Conservation (phyloP, 2,888 invertebrate genomes). For the Timema podura region DNA sequence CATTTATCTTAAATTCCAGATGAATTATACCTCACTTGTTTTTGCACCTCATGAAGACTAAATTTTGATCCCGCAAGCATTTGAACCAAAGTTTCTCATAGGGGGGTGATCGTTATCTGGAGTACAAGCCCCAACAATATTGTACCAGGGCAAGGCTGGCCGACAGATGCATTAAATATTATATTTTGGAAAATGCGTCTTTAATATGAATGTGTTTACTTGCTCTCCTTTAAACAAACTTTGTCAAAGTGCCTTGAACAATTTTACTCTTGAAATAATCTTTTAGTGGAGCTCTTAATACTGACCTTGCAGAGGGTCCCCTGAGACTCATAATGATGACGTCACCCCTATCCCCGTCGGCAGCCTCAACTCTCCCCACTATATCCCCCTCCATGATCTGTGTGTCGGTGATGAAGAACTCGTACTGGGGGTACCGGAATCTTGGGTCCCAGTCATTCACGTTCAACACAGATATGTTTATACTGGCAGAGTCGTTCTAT, state of each 20-base stretch:
- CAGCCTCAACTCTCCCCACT: slow-evolving; percentile 64
- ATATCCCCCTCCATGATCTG: slow-evolving; percentile 27
- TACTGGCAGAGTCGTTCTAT: slow-evolving; percentile 79
- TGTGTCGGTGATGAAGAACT: slow-evolving; percentile 57
- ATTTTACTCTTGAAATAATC: background rate
- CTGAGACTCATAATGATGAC: slow-evolving; percentile 65
- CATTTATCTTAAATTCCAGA: too few species aligned
- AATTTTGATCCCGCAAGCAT: too few species aligned
- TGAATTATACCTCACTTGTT: too few species aligned
- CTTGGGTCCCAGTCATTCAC: slow-evolving; percentile 93
- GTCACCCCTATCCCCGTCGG: slow-evolving; percentile 80
- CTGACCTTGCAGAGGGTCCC: slow-evolving; percentile 64
- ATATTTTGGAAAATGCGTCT: background rate
- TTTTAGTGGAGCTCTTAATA: background rate
- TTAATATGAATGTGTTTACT: background rate
- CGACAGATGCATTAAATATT: background rate
- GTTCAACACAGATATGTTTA: slow-evolving; percentile 76
- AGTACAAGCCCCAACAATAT: too few species aligned
- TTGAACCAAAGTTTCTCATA: too few species aligned
- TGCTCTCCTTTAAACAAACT: background rate
- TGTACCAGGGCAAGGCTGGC: background rate
- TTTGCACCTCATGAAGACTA: too few species aligned
- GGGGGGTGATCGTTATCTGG: too few species aligned
- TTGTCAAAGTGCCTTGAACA: background rate
- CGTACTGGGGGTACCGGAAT: slow-evolving; percentile 83